Percentiles rank a stretch among this genome's conserved stretches.
phyloP scores from a whole-genome alignment of 2,888 invertebrate genomes.

The Gari tellinella region DNA sequence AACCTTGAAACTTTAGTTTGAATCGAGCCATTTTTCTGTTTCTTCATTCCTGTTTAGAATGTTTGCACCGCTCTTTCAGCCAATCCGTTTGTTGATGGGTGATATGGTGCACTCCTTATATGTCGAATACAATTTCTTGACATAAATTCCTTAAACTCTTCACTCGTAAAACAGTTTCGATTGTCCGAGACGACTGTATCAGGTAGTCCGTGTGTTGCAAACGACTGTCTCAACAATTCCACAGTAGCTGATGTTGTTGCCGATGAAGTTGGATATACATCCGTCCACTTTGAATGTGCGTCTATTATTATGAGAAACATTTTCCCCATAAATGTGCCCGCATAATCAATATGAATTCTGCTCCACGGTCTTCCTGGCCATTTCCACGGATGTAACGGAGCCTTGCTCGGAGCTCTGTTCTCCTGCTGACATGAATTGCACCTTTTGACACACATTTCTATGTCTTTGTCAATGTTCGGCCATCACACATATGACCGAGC shows the following conservation, averaged over 20 bases:
- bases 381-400: conserved; percentile 70
- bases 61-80: conserved; percentile 11
- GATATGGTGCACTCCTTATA: conserved; percentile 52
- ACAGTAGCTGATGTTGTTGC: conserved; percentile 51
- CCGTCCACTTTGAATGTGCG: conserved; percentile 65
- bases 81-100: conserved; percentile 53
- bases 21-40: neutral
- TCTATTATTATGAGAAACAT: conserved; percentile 63
- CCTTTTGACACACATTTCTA: conserved; percentile 29
- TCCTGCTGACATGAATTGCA: conserved; percentile 56
- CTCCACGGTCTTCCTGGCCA: conserved; percentile 67
- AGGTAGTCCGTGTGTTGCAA: conserved; percentile 51
- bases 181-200: conserved; percentile 63
- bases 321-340: conserved; percentile 56
- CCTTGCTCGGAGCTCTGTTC: conserved; percentile 41
- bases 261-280: conserved; percentile 36
- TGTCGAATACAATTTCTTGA: conserved; percentile 42
- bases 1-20: conserved; percentile 2
- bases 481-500: conserved; percentile 63
- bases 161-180: conserved; percentile 57
- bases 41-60: conserved; percentile 6
- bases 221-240: conserved; percentile 47
- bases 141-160: conserved; percentile 55
- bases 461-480: conserved; percentile 56
- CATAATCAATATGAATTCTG: conserved; percentile 70